Base-by-base conservation (phyloP, 1,140 invertebrate genomes). In the Armadillidium nasatum region DNA sequence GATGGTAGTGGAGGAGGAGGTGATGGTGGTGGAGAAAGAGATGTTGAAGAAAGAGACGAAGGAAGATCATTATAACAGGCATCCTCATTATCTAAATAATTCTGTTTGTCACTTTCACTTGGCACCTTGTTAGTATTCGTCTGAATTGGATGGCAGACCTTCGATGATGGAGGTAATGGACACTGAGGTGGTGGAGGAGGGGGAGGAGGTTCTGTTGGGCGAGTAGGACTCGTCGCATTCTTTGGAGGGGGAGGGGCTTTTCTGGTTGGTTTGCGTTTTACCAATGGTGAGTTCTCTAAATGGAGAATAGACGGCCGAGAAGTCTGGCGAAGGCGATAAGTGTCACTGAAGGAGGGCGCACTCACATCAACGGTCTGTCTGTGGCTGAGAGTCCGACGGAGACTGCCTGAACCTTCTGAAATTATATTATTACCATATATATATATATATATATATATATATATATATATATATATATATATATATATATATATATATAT, bases 121-220 rank as follows among this genome's bases (percentile, higher is more conserved):
- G 33, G 33, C 33, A 33, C 33, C 33, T 33, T 15, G 77, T 69
- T 4, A 75, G 54, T 15, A 74, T 73, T n/a, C 77, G 73, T 33
- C 72, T 50, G n/a, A 44, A 22, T 66, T 69, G 73, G 43, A 70
- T 71, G 10, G 66, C 43, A 68, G 6, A 33, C 33, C 1, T 33
- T 33, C 33, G 33, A 33, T 33, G 79, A 76, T 54, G 79, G 79
- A 10, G 77, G 79, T 9, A 76, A 75, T 13, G 50, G 50, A 15
- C 76, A 74, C n/a, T 9, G 21, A 22, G 72, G 54, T 33, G 77
- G 75, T 19, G 79, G 79, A 22, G 79, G 79, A 15, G 79, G 79
- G 45, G 79, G 79, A 15, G 79, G 79, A 13, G 79, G 79, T 3
- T 78, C 79, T 44, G 44, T 80, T 11, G 79, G 79, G 19, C 79